These are phyloP conservation scores for Neoarius graeffei DNA, from an alignment of 2,113 vertebrate species.

Conservation along the genomic window DNA sequence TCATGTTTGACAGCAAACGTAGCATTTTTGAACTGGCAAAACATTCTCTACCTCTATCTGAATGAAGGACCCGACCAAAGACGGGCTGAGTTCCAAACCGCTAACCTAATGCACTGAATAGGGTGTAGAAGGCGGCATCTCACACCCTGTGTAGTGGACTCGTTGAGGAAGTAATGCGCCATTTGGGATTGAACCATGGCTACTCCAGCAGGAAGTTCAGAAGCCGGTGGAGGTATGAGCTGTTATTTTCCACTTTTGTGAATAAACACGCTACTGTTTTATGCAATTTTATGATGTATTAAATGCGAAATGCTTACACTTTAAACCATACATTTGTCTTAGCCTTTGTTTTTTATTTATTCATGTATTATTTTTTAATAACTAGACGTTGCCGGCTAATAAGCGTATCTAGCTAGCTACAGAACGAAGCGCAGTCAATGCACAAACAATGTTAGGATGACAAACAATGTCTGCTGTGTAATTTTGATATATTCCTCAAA, in stretches of 20 bases:
- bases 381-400: background rate
- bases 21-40: slow-evolving; percentile 60
- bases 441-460: no score
- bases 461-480: no score
- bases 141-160: background rate
- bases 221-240: slow-evolving; percentile 73
- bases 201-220: slow-evolving; percentile 60
- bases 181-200: slow-evolving; percentile 55
- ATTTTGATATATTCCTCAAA: background rate
- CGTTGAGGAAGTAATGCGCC: background rate
- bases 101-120: background rate
- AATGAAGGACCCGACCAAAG: slow-evolving; percentile 39
- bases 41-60: slow-evolving; percentile 37
- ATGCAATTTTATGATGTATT: background rate
- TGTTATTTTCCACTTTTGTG: background rate
- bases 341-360: background rate
- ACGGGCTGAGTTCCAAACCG: background rate
- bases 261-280: background rate
- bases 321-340: background rate
- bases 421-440: background rate
- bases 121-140: background rate
- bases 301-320: no score
- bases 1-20: background rate
- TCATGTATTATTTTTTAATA: background rate
- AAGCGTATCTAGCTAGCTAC: background rate